These are phyloP conservation scores for Seira musarum DNA, from an alignment of 2,888 invertebrate species.

Conservation along the genomic window DNA sequence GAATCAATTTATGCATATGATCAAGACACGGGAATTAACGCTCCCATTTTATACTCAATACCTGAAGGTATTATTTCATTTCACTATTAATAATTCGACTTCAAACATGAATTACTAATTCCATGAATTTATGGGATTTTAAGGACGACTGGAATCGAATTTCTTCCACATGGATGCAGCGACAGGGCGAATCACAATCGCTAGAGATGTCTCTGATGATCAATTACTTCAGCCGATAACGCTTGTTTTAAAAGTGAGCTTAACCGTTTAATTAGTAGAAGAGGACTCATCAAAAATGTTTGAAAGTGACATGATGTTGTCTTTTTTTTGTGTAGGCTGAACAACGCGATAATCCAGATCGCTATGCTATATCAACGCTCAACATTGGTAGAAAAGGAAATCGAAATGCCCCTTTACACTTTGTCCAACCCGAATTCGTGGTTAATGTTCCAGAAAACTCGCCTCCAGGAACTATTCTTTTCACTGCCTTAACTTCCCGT, in stretches of 20 bases:
- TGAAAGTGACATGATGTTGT: not conserved
- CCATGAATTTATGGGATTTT: constrained; percentile 50
- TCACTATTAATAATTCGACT: too few species aligned
- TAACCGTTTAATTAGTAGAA: not conserved
- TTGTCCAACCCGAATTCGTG: constrained; percentile 81
- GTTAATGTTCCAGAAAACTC: constrained; percentile 84
- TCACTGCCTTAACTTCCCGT: constrained; percentile 80
- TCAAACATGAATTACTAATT: too few species aligned
- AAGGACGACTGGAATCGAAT: constrained; percentile 77
- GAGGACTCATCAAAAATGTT: not conserved
- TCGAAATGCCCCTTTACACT: constrained; percentile 76
- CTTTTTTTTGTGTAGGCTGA: constrained; percentile 76
- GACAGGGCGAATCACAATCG: constrained; percentile 78
- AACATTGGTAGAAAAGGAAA: constrained; percentile 78
- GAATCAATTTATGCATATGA: constrained; percentile 84
- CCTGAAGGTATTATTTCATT: constrained; percentile 76
- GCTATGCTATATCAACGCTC: constrained; percentile 89
- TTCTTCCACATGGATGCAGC: constrained; percentile 79
- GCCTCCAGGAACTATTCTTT: constrained; percentile 81
- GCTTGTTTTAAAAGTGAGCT: constrained; percentile 82
- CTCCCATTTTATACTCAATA: constrained; percentile 81
- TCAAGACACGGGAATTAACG: constrained; percentile 85
- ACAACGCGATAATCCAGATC: constrained; percentile 88
- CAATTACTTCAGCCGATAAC: constrained; percentile 82
- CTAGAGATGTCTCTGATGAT: constrained; percentile 76